phyloP scores from a whole-genome alignment of 1,140 invertebrate genomes.

The Xylocopa sonorina region DNA sequence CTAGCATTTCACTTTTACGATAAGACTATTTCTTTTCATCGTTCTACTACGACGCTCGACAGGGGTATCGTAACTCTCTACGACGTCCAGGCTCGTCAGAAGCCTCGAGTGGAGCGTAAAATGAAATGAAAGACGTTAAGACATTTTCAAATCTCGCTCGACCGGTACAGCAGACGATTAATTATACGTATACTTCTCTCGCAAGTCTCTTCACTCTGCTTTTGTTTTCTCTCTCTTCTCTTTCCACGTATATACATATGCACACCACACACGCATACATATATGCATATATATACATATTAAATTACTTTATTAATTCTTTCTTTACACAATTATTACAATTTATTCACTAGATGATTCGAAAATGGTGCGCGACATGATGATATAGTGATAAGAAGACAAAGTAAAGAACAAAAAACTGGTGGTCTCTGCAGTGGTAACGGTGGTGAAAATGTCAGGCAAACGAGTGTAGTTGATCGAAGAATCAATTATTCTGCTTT shows the following conservation, averaged over 20 bases:
- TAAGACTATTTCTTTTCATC: neutral
- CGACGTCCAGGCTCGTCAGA: neutral
- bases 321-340: conserved; percentile 71
- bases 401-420: conserved; percentile 49
- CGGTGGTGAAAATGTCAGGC: conserved; percentile 44
- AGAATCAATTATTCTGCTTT: conserved; percentile 46
- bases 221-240: neutral
- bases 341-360: conserved; percentile 60
- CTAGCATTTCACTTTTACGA: neutral
- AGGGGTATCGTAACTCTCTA: neutral
- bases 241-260: conserved; percentile 48
- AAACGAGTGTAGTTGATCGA: conserved; percentile 44
- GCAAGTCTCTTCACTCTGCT: neutral
- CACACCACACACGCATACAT: conserved; percentile 49
- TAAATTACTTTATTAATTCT: conserved; percentile 68
- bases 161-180: neutral
- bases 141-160: neutral
- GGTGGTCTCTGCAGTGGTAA: conserved; percentile 46
- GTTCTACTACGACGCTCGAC: neutral
- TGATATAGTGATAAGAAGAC: conserved; percentile 35
- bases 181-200: conserved; percentile 23
- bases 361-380: conserved; percentile 61
- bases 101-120: conserved; percentile 26
- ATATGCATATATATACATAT: conserved; percentile 64
- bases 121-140: neutral